Evolutionary conservation across 1,140 invertebrate genomes (phyloP), one percentile per base, ranked within the genome.

Genomic region (Kradibia gibbosae): DNA sequence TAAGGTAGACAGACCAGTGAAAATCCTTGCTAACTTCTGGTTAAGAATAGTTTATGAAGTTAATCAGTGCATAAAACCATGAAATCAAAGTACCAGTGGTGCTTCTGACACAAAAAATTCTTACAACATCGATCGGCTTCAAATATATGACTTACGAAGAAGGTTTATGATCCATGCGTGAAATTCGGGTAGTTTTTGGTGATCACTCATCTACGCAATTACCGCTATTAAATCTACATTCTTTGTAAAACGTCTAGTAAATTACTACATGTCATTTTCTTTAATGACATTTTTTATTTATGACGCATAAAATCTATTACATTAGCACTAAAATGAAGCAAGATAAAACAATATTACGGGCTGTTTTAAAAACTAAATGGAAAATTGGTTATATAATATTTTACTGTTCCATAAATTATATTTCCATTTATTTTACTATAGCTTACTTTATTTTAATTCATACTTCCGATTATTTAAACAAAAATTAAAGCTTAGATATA

Each of bases 181-280:
- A 78, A 75, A 81, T 53, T 55, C 80, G 13, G 34, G 48, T 57
- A 81, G 42, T 77, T 55, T 65, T 45, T n/a, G 15, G 53, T 48
- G 31, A 81, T 75, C 78, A 25, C 82, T 83, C 82, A 79, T 75
- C 76, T 80, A 36, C 50, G 48, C 70, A 74, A 82, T 84, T 78
- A 71, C 39, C 45, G 62, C 15, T 20, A 53, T 42, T 48, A 28
- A 71, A 71, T 71, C 42, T 48, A 71, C 34, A 48, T 71, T 71
- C 42, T 48, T 48, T 8, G 2, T 48, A 8, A 13, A 62, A 17
- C 15, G 1, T n/a, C 3, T 11, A 7, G 17, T 42, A 70, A n/a
- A 45, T 70, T 7, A 70, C n/a, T 8, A 25, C 22, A n/a, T 70
- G 25, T 4, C 15, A n/a, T 81, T 70, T 45, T 75, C 20, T 22